Base-by-base conservation (phyloP, 2,113 vertebrate genomes). In the Stegostoma tigrinum region DNA sequence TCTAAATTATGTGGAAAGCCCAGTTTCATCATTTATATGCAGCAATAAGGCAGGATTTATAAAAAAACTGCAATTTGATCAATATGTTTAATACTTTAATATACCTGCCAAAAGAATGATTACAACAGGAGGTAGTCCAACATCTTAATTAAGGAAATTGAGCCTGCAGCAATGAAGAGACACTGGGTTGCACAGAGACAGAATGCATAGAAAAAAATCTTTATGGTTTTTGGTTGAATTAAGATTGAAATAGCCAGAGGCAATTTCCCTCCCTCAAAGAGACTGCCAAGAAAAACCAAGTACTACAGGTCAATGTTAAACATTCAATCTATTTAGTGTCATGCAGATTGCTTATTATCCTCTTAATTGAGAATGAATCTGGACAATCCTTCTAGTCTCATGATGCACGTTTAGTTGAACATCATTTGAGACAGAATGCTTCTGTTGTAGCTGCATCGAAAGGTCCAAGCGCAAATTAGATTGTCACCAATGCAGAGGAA, bases 21-120 rank as follows among this genome's bases (percentile, higher is more conserved):
- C 24, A 61, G 14, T 91, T 91, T n/a, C 55, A 17, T 91, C n/a
- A 34, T 91, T 64, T 83, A n/a, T 52, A 30, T 89, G 30, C 30
- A 1, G 87, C 87, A n/a, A 55, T 5, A 91, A 19, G 52, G n/a
- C 27, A 4, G 7, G 55, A 91, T 68, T 94, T 94, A 45, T 45
- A 94, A 94, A 27, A 34, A 48, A 66, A 23, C 93, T 94, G n/a
- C 66, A 70, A 66, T 94, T 48, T 70, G 67, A 94, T 94, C 93
- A 94, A 94, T 94, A 94, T 24, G n/a, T 27, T 70, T 27, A 94
- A 45, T 42, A 94, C 67, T 27, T 30, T 38, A 94, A 10, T 42
- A 10, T 30, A 24, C 66, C 38, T 70, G 64, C 66, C 64, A 94
- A 70, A 68, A 94, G 93, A 45, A 27, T 2, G 30, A 42, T 30